These are phyloP conservation scores for Tenrec ecaudatus DNA, from an alignment of 2,113 vertebrate genomes.

Conservation along the genomic window DNA sequence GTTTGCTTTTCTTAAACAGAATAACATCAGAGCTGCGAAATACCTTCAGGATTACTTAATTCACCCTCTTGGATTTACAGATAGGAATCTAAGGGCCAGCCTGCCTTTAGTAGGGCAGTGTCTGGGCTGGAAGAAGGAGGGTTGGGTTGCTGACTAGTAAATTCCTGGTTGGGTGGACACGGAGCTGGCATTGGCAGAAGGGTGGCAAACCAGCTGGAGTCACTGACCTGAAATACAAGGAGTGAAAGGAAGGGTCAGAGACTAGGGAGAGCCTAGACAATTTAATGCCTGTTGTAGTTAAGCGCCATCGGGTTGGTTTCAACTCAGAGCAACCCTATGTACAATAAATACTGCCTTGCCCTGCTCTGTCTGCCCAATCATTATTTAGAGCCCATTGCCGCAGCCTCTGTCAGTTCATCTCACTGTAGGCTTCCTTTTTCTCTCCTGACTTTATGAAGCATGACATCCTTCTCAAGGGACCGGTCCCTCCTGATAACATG, in stretches of 20 bases:
- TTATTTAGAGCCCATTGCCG: background rate
- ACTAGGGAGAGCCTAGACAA: background rate
- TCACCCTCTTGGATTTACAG: conserved; percentile 16
- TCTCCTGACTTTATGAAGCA: background rate
- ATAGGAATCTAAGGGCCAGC: conserved; percentile 6
- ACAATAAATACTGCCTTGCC: background rate
- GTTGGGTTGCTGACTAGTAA: conserved; percentile 49
- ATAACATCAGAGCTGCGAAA: background rate
- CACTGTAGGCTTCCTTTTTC: background rate
- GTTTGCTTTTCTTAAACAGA: conserved; percentile 38
- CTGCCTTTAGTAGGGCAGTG: conserved; percentile 62
- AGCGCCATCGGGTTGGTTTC: background rate
- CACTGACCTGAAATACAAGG: conserved; percentile 41
- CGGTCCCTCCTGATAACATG: background rate
- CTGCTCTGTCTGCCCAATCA: background rate
- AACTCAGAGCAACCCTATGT: background rate
- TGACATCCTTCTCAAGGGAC: background rate
- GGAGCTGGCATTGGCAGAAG: background rate
- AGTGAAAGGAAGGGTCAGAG: conserved; percentile 25
- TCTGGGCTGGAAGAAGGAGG: conserved; percentile 21
- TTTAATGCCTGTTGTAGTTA: background rate
- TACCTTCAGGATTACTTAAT: conserved; percentile 55
- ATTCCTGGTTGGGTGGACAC: conserved; percentile 56
- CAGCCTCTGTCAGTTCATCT: background rate
- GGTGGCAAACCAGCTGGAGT: background rate